Base-by-base conservation (phyloP, 23 tunicate species). In the Styela plicata region DNA sequence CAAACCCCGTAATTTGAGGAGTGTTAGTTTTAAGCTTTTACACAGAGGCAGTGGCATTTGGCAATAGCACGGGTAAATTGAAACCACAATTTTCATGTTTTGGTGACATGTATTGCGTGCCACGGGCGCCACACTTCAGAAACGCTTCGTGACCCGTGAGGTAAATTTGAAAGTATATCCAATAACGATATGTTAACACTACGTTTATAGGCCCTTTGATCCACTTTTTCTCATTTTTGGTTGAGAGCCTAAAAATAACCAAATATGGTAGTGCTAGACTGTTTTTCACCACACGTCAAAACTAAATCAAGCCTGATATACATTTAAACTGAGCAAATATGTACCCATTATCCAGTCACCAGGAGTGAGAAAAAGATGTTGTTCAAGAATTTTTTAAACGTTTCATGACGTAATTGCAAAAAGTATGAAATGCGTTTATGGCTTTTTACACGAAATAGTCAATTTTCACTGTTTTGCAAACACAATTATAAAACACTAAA, bases 101-200 rank as follows among this genome's bases (percentile, higher is more conserved):
- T 44, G 57, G 57, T 44, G 57, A 44, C 57, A 44, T 44, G 57
- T 44, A 44, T 44, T 44, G 57, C 57, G 57, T 44, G 57, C 57
- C 57, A 44, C 57, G 57, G 57, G 57, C 57, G 57, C 57, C 57
- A 44, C 57, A 44, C 57, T 44, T 44, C 57, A 44, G 57, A 44
- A 13, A 44, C 7, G 13, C 57, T 44, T 44, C 57, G 7, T 44
- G 57, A 44, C 57, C 57, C 57, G 57, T 44, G 13, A 7, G 7
- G 57, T 44, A 44, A 44, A 44, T 44, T 44, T 44, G 57, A 44
- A 44, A 44, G 57, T 44, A 44, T 44, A 44, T 44, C 57, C 57
- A 44, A 44, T 44, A 44, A 44, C 57, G 57, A 44, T 44, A 44
- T 44, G 57, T 44, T 44, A 44, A 13, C 57, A 13, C 57, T 13